Conservation (phyloP, 1,140 invertebrate species). For the Drosophila erecta region DNA sequence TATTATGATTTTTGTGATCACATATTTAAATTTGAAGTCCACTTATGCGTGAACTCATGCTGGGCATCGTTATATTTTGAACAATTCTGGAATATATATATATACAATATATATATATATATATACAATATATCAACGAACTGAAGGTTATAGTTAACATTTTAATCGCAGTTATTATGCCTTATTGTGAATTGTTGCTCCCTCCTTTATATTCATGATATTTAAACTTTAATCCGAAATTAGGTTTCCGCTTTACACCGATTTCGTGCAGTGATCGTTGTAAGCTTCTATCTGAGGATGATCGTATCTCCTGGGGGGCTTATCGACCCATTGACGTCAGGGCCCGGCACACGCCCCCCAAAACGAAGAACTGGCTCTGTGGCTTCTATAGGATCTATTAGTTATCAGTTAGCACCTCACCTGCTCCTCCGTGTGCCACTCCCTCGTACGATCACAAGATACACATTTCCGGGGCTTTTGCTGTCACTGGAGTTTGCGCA, state of each 20-base stretch:
- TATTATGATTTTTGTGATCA: no score
- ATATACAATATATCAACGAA: no score
- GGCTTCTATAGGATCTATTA: not conserved
- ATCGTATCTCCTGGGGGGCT: not conserved
- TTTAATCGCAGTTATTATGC: no score
- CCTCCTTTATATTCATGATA: no score
- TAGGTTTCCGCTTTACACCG: not conserved
- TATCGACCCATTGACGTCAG: slow-evolving; percentile 41
- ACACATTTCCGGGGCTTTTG: slow-evolving; percentile 44
- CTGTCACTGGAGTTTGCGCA: slow-evolving; percentile 18
- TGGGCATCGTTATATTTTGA: no score
- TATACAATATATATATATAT: no score
- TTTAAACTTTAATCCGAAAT: no score
- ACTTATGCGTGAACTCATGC: no score
- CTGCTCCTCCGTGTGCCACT: slow-evolving; percentile 2
- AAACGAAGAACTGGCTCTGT: not conserved
- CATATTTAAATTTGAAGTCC: no score
- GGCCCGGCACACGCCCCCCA: slow-evolving; percentile 14
- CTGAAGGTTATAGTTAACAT: no score
- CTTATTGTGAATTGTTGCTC: no score
- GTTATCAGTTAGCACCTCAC: slow-evolving; percentile 14
- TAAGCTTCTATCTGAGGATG: not conserved
- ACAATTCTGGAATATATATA: no score
- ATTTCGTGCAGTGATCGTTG: not conserved
- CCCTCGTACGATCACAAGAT: slow-evolving; percentile 40